Base-by-base conservation (phyloP, 2,888 invertebrate genomes). In the Serripes groenlandicus region DNA sequence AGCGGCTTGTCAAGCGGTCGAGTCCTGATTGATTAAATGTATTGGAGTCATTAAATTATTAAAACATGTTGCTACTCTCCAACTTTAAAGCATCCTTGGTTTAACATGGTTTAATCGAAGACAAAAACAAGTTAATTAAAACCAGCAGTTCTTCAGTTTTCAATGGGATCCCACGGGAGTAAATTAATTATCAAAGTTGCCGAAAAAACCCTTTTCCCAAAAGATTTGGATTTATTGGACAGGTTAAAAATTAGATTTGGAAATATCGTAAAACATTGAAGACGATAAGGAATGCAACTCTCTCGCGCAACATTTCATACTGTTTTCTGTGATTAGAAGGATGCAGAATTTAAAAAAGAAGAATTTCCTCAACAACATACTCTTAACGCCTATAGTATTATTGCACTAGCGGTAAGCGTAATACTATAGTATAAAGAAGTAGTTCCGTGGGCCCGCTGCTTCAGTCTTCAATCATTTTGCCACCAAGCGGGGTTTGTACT, bases 41-140 rank as follows among this genome's bases (percentile, higher is more conserved):
- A 62, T 62, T 34, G 3, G 32, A 5, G 34, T 28, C 62, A 28
- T 66, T 66, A 66, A 66, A 66, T 66, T 66, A 66, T 42, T 37
- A 42, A 42, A 66, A 42, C 66, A 66, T 66, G 66, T 66, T 66
- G 66, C 37, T 42, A 42, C 42, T 66, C 28, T 5, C 35, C 42
- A 42, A 42, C 26, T 23, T 56, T 66, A 1, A 66, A 66, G 66
- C 42, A 28, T 42, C 66, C 42, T 26, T 26, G 18, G 23, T 42
- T 35, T 42, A 42, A 37, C 42, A 35, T 42, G 66, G 42, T n/a
- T 73, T 73, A 35, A 73, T 58, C 56, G 58, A 35, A 62, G 73
- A 73, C 73, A 73, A 73, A 32, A 73, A 73, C 73, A 60, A 60
- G 60, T 42, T 60, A 73, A 73, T 73, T 73, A 73, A 72, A 73